Evolutionary conservation across 2,888 invertebrate species (phyloP).

Genomic region (Drosophila testacea): DNA sequence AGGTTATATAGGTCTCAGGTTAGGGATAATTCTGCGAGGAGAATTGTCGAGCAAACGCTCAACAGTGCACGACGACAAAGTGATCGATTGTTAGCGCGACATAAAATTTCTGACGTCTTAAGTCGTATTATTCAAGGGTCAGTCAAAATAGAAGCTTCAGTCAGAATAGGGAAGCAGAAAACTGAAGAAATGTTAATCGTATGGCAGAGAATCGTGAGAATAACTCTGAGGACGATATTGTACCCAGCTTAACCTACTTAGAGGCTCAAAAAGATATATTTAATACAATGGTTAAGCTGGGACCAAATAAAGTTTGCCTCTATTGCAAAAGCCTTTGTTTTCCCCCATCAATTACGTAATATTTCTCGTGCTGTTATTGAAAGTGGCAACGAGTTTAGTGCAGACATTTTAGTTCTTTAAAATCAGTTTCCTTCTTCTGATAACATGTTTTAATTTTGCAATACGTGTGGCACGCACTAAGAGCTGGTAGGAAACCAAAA

Average conservation of each 20-base stretch:
- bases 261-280: not conserved
- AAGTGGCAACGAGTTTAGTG: no score
- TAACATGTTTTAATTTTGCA: no score
- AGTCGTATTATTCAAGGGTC: not conserved
- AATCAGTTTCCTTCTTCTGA: no score
- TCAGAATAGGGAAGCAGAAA: conserved; percentile 1
- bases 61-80: conserved; percentile 1
- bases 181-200: not conserved
- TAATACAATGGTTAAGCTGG: no score
- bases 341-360: no score
- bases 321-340: no score
- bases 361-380: no score
- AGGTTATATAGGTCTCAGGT: not conserved
- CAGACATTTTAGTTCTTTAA: no score
- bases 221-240: not conserved
- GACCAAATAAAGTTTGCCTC: no score
- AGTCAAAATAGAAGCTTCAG: not conserved
- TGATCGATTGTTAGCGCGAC: not conserved
- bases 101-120: not conserved
- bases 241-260: not conserved
- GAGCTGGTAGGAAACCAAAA: no score
- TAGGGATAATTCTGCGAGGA: not conserved
- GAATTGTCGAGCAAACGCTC: conserved; percentile 3
- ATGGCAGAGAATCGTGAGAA: not conserved
- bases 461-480: no score